Evolutionary conservation across 2,113 vertebrate genomes (phyloP).

Genomic region (Gopherus evgoodei): DNA sequence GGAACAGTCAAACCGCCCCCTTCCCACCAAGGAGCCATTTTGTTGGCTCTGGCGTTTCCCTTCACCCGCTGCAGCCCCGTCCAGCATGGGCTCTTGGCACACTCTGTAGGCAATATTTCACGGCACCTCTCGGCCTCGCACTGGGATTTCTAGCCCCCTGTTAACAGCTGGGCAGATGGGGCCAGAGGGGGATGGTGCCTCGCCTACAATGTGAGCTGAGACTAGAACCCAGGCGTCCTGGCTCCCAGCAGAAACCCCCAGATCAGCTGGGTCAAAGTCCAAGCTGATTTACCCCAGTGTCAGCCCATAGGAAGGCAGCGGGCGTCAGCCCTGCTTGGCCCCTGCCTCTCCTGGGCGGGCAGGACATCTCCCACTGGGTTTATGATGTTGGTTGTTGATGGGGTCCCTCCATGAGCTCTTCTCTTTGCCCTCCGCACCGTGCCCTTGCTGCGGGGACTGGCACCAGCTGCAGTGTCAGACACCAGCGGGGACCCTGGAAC

Average conservation of each 20-base stretch:
- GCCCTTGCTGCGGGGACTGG: neutral
- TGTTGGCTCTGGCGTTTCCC: neutral
- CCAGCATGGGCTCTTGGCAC: neutral
- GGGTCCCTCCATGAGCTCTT: too few species aligned
- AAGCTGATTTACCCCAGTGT: too few species aligned
- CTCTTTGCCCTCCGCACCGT: too few species aligned
- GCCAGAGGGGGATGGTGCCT: neutral
- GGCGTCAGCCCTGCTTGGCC: too few species aligned
- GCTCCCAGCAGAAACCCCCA: neutral
- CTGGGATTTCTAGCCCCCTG: neutral
- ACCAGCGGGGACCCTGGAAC: neutral
- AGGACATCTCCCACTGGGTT: too few species aligned
- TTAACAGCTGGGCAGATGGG: too few species aligned
- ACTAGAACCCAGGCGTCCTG: neutral
- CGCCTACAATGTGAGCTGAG: neutral
- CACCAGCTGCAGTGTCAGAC: neutral
- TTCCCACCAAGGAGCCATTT: neutral
- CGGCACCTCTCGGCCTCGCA: too few species aligned
- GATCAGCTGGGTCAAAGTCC: neutral
- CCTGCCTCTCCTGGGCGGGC: too few species aligned
- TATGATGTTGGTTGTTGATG: too few species aligned
- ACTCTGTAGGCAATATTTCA: neutral
- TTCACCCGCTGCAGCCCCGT: too few species aligned
- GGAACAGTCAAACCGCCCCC: too few species aligned
- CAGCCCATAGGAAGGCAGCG: too few species aligned